phyloP scores from a whole-genome alignment of 2,888 invertebrate genomes.

The Chironomus tentans region DNA sequence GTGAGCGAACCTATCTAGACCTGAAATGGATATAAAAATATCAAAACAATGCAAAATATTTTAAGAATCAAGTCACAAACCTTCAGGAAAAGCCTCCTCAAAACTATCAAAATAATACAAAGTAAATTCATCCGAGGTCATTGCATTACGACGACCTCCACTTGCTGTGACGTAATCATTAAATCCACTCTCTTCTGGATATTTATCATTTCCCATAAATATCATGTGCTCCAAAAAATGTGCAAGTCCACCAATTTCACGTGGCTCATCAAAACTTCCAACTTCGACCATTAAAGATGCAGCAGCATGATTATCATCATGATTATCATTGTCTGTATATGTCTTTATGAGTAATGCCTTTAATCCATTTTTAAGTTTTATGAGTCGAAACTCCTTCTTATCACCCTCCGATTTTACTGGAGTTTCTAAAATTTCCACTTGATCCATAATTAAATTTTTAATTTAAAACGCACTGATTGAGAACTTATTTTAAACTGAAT shows the following conservation, averaged over 20 bases:
- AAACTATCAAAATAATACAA: slow-evolving; percentile 83
- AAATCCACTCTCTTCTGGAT: slow-evolving; percentile 76
- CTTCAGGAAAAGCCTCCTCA: slow-evolving; percentile 63
- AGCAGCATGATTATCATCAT: slow-evolving; percentile 39
- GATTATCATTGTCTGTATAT: background rate
- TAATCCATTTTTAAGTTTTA: slow-evolving; percentile 60
- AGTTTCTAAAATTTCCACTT: slow-evolving; percentile 15
- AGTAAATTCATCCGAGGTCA: slow-evolving; percentile 79
- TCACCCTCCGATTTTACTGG: slow-evolving; percentile 15
- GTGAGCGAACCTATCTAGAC: slow-evolving; percentile 79
- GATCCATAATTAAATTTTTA: background rate
- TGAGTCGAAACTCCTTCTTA: slow-evolving; percentile 36
- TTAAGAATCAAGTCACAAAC: too few species aligned
- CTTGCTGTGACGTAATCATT: slow-evolving; percentile 72
- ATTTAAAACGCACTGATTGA: background rate
- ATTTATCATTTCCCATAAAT: slow-evolving; percentile 89
- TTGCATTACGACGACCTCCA: slow-evolving; percentile 79
- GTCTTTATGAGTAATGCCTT: slow-evolving; percentile 55
- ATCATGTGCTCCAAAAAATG: slow-evolving; percentile 80
- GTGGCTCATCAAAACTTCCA: slow-evolving; percentile 71
- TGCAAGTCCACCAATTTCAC: slow-evolving; percentile 65
- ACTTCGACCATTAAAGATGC: slow-evolving; percentile 67
- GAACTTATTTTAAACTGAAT: background rate
- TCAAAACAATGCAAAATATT: too few species aligned
- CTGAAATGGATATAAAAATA: too few species aligned